These are phyloP conservation scores for Drosophila teissieri DNA, from an alignment of 1,140 invertebrate species.

Conservation along the genomic window DNA sequence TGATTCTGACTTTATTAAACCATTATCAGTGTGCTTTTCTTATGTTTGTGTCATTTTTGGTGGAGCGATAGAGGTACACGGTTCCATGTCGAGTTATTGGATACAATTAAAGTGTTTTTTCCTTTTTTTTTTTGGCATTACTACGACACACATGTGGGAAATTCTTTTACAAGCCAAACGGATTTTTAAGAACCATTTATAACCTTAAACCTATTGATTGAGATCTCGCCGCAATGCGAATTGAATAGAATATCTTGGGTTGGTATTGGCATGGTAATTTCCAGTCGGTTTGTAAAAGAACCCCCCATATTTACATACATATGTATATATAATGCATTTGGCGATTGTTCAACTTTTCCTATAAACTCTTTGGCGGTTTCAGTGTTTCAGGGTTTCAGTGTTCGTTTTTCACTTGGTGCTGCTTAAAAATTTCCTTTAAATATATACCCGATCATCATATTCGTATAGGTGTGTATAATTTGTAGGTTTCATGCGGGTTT, in stretches of 20 bases:
- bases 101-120: slow-evolving; percentile 3
- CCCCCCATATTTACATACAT: not conserved
- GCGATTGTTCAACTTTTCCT: slow-evolving; percentile 31
- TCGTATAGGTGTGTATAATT: slow-evolving; percentile 34
- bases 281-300: not conserved
- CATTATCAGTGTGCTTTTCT: slow-evolving; percentile 5
- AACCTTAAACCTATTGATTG: no score
- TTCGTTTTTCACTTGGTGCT: slow-evolving; percentile 61
- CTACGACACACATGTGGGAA: slow-evolving; percentile 18
- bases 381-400: slow-evolving; percentile 11
- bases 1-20: not conserved
- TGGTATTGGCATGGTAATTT: no score
- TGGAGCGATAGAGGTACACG: slow-evolving; percentile 61
- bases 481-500: slow-evolving; percentile 7
- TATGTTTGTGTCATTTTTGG: not conserved
- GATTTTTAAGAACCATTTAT: not conserved
- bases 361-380: slow-evolving; percentile 25
- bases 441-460: slow-evolving; percentile 19
- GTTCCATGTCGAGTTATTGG: slow-evolving; percentile 58
- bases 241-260: not conserved
- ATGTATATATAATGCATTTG: slow-evolving; percentile 7
- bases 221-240: not conserved
- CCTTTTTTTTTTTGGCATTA: slow-evolving; percentile 23
- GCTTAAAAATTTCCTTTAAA: slow-evolving; percentile 49
- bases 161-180: not conserved